A percentile compares a stretch with the other conserved stretches of the same genome.
phyloP scores from a whole-genome alignment of 2,888 invertebrate genomes.

The Crossocerus cetratus region DNA sequence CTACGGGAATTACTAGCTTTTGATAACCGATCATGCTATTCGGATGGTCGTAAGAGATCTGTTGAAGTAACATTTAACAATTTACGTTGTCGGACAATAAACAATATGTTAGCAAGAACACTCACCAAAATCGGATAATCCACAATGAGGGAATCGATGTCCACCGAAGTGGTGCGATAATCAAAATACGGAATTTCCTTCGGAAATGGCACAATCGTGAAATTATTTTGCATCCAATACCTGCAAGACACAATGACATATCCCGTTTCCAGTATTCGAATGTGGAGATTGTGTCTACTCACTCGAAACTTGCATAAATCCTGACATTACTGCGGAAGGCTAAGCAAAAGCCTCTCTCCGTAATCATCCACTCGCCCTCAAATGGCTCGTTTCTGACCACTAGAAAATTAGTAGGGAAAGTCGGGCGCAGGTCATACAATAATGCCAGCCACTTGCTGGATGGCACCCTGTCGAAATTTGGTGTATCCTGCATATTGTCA shows the following conservation, averaged over 20 bases:
- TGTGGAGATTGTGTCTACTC: constrained; percentile 18
- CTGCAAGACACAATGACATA: constrained; percentile 23
- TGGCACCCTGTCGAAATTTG: constrained; percentile 45
- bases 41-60: background rate
- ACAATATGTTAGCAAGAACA: background rate
- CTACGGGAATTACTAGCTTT: background rate
- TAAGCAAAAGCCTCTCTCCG: constrained; percentile 62
- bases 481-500: constrained; percentile 39
- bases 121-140: background rate
- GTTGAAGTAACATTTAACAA: background rate
- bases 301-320: constrained; percentile 56
- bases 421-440: constrained; percentile 56
- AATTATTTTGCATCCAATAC: constrained; percentile 59
- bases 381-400: background rate
- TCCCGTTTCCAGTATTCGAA: background rate
- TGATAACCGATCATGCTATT: background rate
- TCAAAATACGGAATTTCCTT: constrained; percentile 5
- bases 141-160: background rate
- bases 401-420: constrained; percentile 14
- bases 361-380: constrained; percentile 50
- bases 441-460: constrained; percentile 60
- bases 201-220: constrained; percentile 44
- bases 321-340: constrained; percentile 35
- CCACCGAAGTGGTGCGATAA: background rate
- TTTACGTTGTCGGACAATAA: background rate